A percentile compares a stretch with the other conserved stretches of the same genome.
phyloP scores from a whole-genome alignment of 35 echinoderm and acorn worm species.

The Diadema setosum region DNA sequence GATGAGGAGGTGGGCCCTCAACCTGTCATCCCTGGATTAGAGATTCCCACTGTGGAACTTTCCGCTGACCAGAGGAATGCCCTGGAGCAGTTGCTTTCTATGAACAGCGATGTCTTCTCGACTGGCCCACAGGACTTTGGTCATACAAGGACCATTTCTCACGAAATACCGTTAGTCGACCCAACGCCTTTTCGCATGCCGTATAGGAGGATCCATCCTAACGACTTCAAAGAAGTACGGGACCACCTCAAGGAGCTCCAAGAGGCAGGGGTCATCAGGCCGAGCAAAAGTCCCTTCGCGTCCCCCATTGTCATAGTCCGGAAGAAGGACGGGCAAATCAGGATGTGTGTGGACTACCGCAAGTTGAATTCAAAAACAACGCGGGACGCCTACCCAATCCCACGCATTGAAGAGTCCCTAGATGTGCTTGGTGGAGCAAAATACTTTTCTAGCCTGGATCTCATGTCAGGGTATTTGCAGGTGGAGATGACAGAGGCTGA shows the following conservation, averaged over 20 bases:
- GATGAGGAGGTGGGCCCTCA: background rate
- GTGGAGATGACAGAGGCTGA: constrained; percentile 17
- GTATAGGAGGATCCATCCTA: constrained; percentile 32
- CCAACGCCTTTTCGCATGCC: constrained; percentile 27
- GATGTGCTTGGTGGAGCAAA: too few species aligned
- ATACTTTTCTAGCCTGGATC: constrained; percentile 50
- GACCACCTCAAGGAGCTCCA: constrained; percentile 21
- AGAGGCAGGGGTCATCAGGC: background rate
- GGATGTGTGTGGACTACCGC: constrained; percentile 61
- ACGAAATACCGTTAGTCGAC: constrained; percentile 28
- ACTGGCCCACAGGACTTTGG: constrained; percentile 32
- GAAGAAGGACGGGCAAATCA: constrained; percentile 24
- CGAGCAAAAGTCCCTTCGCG: constrained; percentile 16
- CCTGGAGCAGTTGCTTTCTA: background rate
- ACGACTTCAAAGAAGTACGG: constrained; percentile 17
- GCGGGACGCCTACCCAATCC: constrained; percentile 34
- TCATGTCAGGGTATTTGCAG: constrained; percentile 36
- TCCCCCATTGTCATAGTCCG: too few species aligned
- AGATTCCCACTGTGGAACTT: background rate
- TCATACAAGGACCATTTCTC: background rate
- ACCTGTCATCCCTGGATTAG: background rate
- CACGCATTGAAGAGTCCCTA: too few species aligned
- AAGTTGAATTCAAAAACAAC: constrained; percentile 37
- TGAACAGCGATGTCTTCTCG: constrained; percentile 33
- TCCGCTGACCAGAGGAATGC: background rate